Evolutionary conservation across 2,797 vertebrate genomes (phyloP).

Genomic region (Leuciscus waleckii): DNA sequence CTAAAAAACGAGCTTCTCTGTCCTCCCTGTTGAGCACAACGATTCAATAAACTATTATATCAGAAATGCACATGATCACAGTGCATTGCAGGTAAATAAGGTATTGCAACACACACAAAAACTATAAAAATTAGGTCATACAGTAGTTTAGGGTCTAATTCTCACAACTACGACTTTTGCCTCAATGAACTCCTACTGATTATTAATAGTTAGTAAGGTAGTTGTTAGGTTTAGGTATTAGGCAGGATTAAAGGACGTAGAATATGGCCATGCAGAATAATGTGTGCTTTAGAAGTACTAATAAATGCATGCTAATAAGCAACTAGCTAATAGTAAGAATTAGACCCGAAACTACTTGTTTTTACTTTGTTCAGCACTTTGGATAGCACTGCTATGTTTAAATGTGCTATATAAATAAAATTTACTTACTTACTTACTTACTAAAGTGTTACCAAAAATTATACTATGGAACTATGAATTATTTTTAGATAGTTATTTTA

Average conservation of each 20-base stretch:
- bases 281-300: neutral
- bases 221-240: neutral
- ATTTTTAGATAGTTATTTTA: neutral
- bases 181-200: neutral
- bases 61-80: neutral
- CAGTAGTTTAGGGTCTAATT: neutral
- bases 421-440: no score
- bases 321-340: neutral
- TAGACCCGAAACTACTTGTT: neutral
- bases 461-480: neutral
- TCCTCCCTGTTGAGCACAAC: conserved; percentile 83
- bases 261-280: neutral
- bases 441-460: neutral
- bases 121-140: neutral
- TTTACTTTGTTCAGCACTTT: no score
- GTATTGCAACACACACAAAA: neutral
- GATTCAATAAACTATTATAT: neutral
- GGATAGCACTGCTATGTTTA: no score
- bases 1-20: conserved; percentile 92
- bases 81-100: neutral
- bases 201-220: neutral
- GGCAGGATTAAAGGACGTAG: neutral
- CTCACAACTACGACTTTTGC: neutral
- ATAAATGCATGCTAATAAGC: neutral
- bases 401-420: no score